phyloP scores from a whole-genome alignment of 1,140 invertebrate genomes.

The Halictus rubicundus region DNA sequence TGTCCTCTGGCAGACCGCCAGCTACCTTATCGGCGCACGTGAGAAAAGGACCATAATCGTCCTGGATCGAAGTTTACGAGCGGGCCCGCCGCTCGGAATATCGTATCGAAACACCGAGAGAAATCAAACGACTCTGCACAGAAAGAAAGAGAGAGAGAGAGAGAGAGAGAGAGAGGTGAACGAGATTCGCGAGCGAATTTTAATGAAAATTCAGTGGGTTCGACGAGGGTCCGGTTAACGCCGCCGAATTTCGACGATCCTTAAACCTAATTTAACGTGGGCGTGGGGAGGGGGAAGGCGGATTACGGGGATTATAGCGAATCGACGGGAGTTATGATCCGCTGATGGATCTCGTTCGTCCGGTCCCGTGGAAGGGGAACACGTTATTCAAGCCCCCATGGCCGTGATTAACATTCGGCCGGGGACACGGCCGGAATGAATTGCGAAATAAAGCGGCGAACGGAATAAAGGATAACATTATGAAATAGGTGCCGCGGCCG shows the following conservation, averaged over 20 bases:
- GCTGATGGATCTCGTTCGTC: slow-evolving; percentile 1
- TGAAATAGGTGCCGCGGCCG: no score
- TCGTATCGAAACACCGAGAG: not conserved
- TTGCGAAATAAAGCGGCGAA: not conserved
- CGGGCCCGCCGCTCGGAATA: not conserved
- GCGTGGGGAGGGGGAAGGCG: no score
- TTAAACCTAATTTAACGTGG: slow-evolving; percentile 15
- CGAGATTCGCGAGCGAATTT: not conserved
- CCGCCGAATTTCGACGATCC: not conserved
- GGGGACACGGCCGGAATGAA: not conserved
- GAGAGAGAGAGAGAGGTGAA: no score
- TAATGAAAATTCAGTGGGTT: slow-evolving; percentile 1
- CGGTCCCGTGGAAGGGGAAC: not conserved
- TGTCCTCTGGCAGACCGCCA: not conserved
- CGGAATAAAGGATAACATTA: not conserved
- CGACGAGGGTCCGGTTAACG: not conserved
- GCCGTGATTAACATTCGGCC: not conserved
- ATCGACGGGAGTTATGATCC: not conserved
- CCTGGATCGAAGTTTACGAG: slow-evolving; percentile 1
- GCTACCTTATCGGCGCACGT: not conserved
- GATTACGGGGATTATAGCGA: slow-evolving; percentile 3
- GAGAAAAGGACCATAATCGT: not conserved
- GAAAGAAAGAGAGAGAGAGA: no score
- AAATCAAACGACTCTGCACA: no score
- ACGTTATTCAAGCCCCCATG: no score